phyloP scores from a whole-genome alignment of 2,888 invertebrate species.

The Caenorhabditis auriculariae region DNA sequence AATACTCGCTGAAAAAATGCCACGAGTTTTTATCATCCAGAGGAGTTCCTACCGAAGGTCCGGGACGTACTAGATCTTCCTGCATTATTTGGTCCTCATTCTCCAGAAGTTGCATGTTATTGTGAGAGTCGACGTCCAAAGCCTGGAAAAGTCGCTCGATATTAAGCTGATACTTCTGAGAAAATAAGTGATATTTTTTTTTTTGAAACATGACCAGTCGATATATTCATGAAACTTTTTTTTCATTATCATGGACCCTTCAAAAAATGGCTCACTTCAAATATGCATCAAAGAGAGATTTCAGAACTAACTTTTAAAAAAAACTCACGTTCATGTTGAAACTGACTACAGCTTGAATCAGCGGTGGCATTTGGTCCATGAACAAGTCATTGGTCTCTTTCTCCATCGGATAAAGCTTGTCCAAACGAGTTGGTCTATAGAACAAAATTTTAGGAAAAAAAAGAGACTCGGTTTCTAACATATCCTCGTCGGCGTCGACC shows the following conservation, averaged over 20 bases:
- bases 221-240: no score
- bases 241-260: no score
- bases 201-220: no score
- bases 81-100: slow-evolving; percentile 30
- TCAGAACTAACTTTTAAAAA: background rate
- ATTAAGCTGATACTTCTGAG: no score
- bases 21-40: background rate
- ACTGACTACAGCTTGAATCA: slow-evolving; percentile 33
- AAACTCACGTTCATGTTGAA: slow-evolving; percentile 13
- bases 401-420: slow-evolving; percentile 18
- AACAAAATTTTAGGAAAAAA: no score
- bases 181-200: no score
- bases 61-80: slow-evolving; percentile 14
- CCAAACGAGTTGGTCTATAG: slow-evolving; percentile 29
- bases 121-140: slow-evolving; percentile 37
- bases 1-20: background rate
- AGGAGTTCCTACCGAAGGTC: background rate
- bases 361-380: slow-evolving; percentile 31
- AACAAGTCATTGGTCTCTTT: slow-evolving; percentile 45
- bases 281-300: no score
- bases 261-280: no score
- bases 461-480: no score
- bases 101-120: slow-evolving; percentile 23
- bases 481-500: slow-evolving; percentile 43
- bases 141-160: no score